A percentile compares a stretch with the other conserved stretches of the same genome.
phyloP scores from a whole-genome alignment of 1,140 invertebrate genomes.

The Lordiphosa stackelbergi region DNA sequence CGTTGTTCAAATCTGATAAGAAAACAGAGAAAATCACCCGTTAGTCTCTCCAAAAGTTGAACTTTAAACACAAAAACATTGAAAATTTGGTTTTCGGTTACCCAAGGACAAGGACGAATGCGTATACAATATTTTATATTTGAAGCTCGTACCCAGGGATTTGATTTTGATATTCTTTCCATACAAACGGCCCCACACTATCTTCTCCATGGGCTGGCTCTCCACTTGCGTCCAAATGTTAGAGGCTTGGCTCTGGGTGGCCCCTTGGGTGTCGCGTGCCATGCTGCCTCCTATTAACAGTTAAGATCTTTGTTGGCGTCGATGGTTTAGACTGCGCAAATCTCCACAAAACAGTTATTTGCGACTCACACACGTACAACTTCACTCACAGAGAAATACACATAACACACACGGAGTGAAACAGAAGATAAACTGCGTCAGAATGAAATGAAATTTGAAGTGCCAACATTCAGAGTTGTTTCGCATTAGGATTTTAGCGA shows the following conservation, averaged over 20 bases:
- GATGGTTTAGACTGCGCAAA: too few relatives aligned
- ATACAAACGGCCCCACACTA: slow-evolving; percentile 72
- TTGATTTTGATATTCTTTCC: slow-evolving; percentile 75
- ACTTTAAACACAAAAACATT: slow-evolving; percentile 18
- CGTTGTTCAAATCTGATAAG: slow-evolving; percentile 61
- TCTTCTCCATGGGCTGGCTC: slow-evolving; percentile 71
- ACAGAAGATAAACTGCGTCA: too few relatives aligned
- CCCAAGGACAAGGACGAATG: slow-evolving; percentile 67
- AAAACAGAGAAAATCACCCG: neutral
- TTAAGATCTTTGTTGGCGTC: too few relatives aligned
- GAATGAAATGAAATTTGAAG: too few relatives aligned
- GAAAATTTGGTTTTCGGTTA: slow-evolving; percentile 46
- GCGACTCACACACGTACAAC: too few relatives aligned
- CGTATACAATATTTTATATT: slow-evolving; percentile 69
- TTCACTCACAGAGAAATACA: too few relatives aligned
- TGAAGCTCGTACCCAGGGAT: slow-evolving; percentile 68
- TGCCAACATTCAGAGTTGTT: too few relatives aligned
- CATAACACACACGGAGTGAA: too few relatives aligned
- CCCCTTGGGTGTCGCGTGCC: slow-evolving; percentile 67
- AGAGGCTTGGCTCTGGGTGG: slow-evolving; percentile 68
- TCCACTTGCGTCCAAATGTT: slow-evolving; percentile 72
- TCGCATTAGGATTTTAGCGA: too few relatives aligned
- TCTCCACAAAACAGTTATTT: too few relatives aligned
- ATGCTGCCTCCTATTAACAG: slow-evolving; percentile 20
- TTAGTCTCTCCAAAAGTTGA: neutral